phyloP scores from a whole-genome alignment of 2,888 invertebrate species.

The Leptinotarsa tumamoca region DNA sequence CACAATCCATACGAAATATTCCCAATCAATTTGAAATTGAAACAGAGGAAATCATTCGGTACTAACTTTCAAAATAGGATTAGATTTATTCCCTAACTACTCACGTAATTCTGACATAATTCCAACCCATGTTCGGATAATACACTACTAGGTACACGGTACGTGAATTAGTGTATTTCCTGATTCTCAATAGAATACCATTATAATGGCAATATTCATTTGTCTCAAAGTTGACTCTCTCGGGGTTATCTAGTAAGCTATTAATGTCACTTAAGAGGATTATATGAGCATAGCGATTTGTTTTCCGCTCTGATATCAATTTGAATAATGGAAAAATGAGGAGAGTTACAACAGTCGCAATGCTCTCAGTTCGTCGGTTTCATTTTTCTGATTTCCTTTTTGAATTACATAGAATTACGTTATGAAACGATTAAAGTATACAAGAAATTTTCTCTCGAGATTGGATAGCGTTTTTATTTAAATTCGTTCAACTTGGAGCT shows the following conservation, averaged over 20 bases:
- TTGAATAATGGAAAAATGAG: slow-evolving; percentile 31
- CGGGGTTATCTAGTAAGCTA: slow-evolving; percentile 36
- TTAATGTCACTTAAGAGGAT: slow-evolving; percentile 36
- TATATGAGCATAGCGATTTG: slow-evolving; percentile 37
- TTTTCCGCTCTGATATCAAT: slow-evolving; percentile 34
- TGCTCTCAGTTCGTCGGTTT: background rate
- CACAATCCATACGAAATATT: background rate
- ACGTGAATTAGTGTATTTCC: slow-evolving; percentile 16
- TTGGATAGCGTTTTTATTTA: background rate
- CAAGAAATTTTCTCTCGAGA: background rate
- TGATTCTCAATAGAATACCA: slow-evolving; percentile 16
- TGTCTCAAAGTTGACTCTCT: slow-evolving; percentile 36
- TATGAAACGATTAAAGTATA: background rate
- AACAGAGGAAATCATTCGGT: background rate
- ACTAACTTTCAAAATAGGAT: background rate
- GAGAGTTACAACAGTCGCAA: slow-evolving; percentile 5
- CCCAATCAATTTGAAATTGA: background rate
- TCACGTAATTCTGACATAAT: background rate
- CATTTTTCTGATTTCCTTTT: background rate
- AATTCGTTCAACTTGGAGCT: background rate
- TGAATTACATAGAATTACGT: background rate
- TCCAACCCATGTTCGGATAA: slow-evolving; percentile 9
- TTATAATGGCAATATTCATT: slow-evolving; percentile 22
- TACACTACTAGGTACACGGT: slow-evolving; percentile 10
- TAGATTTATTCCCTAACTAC: background rate